Conservation (phyloP, 2,113 vertebrate genomes). For the Pao palembangensis region DNA sequence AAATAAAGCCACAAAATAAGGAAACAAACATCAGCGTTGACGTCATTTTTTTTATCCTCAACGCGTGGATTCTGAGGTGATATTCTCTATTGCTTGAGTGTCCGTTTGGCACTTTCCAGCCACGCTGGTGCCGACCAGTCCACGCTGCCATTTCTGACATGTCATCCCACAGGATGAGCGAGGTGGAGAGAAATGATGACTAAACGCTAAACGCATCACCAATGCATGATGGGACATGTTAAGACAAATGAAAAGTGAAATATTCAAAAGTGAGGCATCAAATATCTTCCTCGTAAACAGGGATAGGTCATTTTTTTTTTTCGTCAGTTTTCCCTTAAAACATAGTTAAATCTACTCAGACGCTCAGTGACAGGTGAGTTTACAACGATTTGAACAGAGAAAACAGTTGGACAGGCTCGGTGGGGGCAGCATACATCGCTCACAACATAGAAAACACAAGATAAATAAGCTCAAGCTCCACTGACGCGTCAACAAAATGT, state of each 20-base stretch:
- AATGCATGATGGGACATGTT: conserved; percentile 30
- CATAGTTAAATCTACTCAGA: conserved; percentile 38
- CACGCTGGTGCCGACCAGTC: conserved; percentile 46
- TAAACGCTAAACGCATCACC: conserved; percentile 23
- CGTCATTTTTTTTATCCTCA: conserved; percentile 8
- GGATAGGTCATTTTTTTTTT: conserved; percentile 32
- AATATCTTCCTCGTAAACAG: conserved; percentile 29
- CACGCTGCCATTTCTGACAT: conserved; percentile 24
- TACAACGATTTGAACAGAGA: conserved; percentile 47
- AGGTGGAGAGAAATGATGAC: conserved; percentile 5
- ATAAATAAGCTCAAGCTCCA: conserved; percentile 65
- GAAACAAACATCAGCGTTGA: conserved; percentile 4
- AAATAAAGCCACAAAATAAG: not conserved
- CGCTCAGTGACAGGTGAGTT: conserved; percentile 47
- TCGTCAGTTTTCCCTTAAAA: not conserved
- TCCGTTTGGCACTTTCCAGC: conserved; percentile 62
- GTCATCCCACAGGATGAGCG: no score
- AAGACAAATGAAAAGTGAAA: conserved; percentile 20
- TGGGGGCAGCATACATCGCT: conserved; percentile 59
- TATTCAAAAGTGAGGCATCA: conserved; percentile 23
- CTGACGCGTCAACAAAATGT: conserved; percentile 50
- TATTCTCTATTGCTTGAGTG: conserved; percentile 47
- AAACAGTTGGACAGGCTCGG: conserved; percentile 58
- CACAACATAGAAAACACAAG: conserved; percentile 71
- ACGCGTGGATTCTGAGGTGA: conserved; percentile 25